A percentile compares a stretch with the other conserved stretches of the same genome.
These are phyloP conservation scores for Morelia viridis DNA, from an alignment of 2,797 vertebrate species.

Conservation along the genomic window DNA sequence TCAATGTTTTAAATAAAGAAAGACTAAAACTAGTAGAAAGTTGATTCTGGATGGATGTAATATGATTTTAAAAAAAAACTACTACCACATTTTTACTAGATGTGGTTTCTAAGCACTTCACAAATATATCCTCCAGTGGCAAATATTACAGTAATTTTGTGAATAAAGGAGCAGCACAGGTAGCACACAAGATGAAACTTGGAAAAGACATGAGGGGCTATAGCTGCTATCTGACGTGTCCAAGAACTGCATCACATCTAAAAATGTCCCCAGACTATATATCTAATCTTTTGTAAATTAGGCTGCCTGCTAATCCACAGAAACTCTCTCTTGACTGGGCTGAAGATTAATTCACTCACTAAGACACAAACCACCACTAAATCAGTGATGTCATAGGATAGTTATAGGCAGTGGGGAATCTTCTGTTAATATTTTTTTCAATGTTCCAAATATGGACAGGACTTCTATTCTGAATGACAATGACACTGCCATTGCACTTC, in stretches of 20 bases:
- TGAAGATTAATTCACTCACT: background rate
- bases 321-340: background rate
- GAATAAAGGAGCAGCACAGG: background rate
- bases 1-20: background rate
- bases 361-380: background rate
- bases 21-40: background rate
- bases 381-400: background rate
- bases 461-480: background rate
- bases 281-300: background rate
- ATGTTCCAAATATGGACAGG: background rate
- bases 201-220: background rate
- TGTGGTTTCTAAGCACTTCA: background rate
- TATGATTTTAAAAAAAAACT: background rate
- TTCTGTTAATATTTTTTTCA: background rate
- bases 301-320: background rate
- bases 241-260: background rate
- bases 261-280: background rate
- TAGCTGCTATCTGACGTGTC: background rate
- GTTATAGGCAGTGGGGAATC: background rate
- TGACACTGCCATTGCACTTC: background rate
- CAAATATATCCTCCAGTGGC: background rate
- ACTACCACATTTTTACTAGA: background rate
- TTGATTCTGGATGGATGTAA: background rate
- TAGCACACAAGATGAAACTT: background rate
- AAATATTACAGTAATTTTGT: background rate